These are phyloP conservation scores for Eulemur macaco DNA, from an alignment of 2,113 vertebrate genomes.

Conservation along the genomic window DNA sequence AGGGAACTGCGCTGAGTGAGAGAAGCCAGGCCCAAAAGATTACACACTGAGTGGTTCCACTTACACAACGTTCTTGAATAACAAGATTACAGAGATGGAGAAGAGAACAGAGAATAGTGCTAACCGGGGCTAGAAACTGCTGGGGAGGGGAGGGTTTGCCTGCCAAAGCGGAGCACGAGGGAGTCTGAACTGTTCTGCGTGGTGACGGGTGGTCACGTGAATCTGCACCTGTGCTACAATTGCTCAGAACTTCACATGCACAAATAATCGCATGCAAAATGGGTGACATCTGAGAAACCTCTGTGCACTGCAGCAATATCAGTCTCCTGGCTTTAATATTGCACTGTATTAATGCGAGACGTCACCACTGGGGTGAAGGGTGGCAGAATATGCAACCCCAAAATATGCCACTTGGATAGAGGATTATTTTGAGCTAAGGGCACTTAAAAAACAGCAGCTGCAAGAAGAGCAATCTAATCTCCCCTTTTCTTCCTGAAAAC, in stretches of 20 bases:
- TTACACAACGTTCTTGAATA: background rate
- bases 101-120: background rate
- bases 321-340: background rate
- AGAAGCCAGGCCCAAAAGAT: background rate
- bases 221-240: rapidly evolving
- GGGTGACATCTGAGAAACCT: background rate
- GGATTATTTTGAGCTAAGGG: background rate
- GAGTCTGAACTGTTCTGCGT: background rate
- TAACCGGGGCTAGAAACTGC: no score
- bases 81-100: background rate
- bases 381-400: background rate
- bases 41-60: background rate
- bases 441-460: background rate
- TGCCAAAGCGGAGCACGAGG: rapidly evolving
- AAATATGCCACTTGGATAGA: rapidly evolving
- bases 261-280: no score
- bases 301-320: rapidly evolving
- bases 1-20: background rate
- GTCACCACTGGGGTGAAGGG: rapidly evolving
- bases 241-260: background rate
- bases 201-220: rapidly evolving
- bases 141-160: no score
- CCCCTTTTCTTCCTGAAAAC: background rate
- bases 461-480: background rate
- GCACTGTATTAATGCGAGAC: rapidly evolving